Base-by-base conservation (phyloP, 1,140 invertebrate species). In the Mamestra configurata region DNA sequence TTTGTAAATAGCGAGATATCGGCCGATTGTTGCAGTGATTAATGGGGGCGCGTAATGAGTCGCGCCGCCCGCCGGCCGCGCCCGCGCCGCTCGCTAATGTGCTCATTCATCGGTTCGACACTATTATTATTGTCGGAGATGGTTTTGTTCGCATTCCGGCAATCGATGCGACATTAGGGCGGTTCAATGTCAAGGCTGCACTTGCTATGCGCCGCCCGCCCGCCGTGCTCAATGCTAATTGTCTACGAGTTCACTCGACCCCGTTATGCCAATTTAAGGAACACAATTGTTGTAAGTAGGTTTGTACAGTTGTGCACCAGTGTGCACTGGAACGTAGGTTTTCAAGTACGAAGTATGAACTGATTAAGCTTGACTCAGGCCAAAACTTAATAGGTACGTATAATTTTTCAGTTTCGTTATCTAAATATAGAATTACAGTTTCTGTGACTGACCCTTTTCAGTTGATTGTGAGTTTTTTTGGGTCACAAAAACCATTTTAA, bases 1-100 rank as follows among this genome's bases (percentile, higher is more conserved):
- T 91, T 95, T 94, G 92, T 94, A 94, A 93, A 94, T 94, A 93
- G 89, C 93, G 92, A 95, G 93, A 95, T 94, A 95, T 95, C 92
- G 93, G 92, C 90, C 93, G 93, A 95, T 95, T 95, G 92, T 94
- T 94, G 92, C 92, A 90, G 89, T 94, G 93, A 94, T 95, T 95
- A 94, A 94, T 94, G 93, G 91, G 90, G 89, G 90, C 90, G 88
- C 88, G 91, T 93, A 93, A 93, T 94, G 93, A 94, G 27, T 31
- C 92, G 90, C 90, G 87, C 79, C 88, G 84, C 84, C 84, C 83
- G 82, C 82, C 87, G 83, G 84, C 43, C 37, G 79, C 85, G 87
- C 85, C 86, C 90, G 90, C 91, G 89, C 89, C 89, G 89, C 84
- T 86, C 86, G 88, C 90, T 93, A 93, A 93, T 93, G 88, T 92